Conservation (phyloP, 2,113 vertebrate genomes). For the Pionites leucogaster region DNA sequence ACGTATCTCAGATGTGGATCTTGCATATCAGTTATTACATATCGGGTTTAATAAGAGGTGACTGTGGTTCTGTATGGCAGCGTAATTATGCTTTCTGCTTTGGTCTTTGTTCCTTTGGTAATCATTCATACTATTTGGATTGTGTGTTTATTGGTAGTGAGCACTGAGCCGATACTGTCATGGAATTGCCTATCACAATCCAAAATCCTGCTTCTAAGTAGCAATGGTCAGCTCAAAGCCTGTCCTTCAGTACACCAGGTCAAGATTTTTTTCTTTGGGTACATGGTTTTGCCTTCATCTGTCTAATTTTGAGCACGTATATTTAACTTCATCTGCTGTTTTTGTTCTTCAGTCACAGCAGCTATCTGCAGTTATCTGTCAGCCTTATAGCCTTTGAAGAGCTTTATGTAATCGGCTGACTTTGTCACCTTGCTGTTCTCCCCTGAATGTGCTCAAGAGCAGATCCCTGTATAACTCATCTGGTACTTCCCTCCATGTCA, state of each 20-base stretch:
- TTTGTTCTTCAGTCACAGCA: not conserved
- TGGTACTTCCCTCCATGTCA: not conserved
- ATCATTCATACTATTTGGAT: not conserved
- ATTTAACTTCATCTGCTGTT: not conserved
- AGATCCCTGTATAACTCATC: not conserved
- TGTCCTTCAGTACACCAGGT: not conserved
- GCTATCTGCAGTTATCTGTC: not conserved
- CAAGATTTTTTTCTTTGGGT: not conserved
- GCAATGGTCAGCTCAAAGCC: not conserved
- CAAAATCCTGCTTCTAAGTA: not conserved
- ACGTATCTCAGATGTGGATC: not conserved
- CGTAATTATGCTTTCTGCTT: not conserved
- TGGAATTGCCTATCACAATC: not conserved
- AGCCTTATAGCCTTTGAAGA: not conserved
- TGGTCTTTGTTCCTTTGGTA: not conserved
- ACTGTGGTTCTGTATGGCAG: not conserved
- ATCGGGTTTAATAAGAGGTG: not conserved
- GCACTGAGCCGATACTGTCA: not conserved
- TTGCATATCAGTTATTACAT: not conserved
- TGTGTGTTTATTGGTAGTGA: not conserved
- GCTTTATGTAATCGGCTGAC: not conserved
- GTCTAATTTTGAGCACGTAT: accelerated
- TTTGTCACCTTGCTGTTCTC: not conserved
- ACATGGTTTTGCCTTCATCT: not conserved
- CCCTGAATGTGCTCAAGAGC: not conserved